Conservation (phyloP, 2,113 vertebrate genomes). For the Percina caprodes region DNA sequence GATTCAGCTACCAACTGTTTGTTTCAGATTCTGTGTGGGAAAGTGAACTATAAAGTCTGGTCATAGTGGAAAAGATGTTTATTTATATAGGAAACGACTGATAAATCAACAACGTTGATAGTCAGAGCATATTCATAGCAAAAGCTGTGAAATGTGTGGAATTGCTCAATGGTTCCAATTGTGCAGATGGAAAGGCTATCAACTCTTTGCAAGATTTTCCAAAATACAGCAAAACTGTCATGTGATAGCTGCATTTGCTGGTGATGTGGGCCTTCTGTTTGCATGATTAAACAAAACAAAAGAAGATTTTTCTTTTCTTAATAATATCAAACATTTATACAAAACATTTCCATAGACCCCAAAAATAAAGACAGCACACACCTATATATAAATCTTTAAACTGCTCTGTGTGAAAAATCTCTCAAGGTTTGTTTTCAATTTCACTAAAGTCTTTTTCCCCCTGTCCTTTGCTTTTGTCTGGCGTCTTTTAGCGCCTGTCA, state of each 20-base stretch:
- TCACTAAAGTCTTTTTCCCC: neutral
- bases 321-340: neutral
- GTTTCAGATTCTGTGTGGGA: slow-evolving; percentile 40
- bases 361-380: neutral
- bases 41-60: slow-evolving; percentile 49
- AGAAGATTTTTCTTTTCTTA: neutral
- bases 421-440: slow-evolving; percentile 46
- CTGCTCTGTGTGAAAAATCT: slow-evolving; percentile 3
- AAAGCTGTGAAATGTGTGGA: slow-evolving; percentile 38
- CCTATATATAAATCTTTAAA: neutral
- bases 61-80: neutral
- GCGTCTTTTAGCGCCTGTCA: slow-evolving; percentile 51
- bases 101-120: slow-evolving; percentile 6
- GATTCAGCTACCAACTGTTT: slow-evolving; percentile 40
- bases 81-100: slow-evolving; percentile 1
- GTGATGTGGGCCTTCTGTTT: neutral
- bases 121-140: slow-evolving; percentile 17
- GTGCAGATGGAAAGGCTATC: slow-evolving; percentile 45
- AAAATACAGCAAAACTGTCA: slow-evolving; percentile 32
- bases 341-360: neutral
- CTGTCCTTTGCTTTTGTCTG: slow-evolving; percentile 5
- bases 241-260: slow-evolving; percentile 19
- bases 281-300: slow-evolving; percentile 4
- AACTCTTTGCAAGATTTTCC: slow-evolving; percentile 22
- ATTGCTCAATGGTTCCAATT: slow-evolving; percentile 13